Evolutionary conservation across 2,797 vertebrate species (phyloP), one percentile per base, ranked within the genome.

Genomic region (Sebastolobus altivelis): DNA sequence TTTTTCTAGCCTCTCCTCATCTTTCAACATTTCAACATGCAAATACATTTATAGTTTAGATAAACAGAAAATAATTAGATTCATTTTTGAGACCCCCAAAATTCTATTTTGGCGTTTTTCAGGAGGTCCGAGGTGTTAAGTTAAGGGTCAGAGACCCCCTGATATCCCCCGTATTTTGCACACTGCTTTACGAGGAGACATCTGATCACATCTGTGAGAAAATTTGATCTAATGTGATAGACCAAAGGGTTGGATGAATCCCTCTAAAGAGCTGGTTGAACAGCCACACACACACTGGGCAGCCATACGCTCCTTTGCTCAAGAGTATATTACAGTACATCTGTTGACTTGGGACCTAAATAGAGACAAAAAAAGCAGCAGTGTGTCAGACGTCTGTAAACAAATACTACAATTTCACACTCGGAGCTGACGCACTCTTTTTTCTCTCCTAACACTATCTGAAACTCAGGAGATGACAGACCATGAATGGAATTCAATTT

Each of bases 401-500:
- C 76, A 88, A 87, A 91, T 81, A 74, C 80, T 88, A 84, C 62
- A 77, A 69, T 75, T 88, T 88, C 77, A 91, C 79, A 84, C 86
- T 77, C 6, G 1, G 58, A 63, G 72, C 61, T 75, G 72, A 71
- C 58, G 49, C 56, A 71, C 46, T 70, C 68, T 67, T 66, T 77
- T 46, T 77, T 52, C 70, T 70, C 67, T 66, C 20, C 80, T 81
- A 67, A 67, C 63, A 56, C 69, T 81, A 67, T 83, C 79, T 80
- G 65, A 65, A 83, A 65, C 56, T 77, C 59, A 49, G 67, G 69
- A 86, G 83, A 90, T 92, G 89, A 91, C 74, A 80, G 65, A 66
- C 72, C 66, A 75, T 75, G 66, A 85, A 87, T 73, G 83, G 85
- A 92, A 90, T 92, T 90, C 79, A 90, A 74, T 88, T 88, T 88